phyloP scores from a whole-genome alignment of 2,113 vertebrate genomes.

The Sinosuthora webbiana region DNA sequence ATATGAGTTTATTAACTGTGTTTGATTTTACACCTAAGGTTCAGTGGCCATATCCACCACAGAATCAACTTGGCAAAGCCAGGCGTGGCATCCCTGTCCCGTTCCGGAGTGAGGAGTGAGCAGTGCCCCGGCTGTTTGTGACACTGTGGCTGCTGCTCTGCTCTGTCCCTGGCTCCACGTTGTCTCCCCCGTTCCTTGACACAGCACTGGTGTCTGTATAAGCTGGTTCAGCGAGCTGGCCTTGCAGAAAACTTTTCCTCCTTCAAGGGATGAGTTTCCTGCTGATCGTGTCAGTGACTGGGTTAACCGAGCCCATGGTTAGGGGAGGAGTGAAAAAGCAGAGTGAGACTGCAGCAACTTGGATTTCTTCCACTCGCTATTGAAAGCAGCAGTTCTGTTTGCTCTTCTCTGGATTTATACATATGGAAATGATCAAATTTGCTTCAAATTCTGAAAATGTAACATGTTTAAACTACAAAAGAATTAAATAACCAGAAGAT shows the following conservation, averaged over 20 bases:
- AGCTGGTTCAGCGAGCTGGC: background rate
- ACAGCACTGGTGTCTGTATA: background rate
- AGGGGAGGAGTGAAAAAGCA: background rate
- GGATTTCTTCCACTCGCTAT: background rate
- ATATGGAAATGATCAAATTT: background rate
- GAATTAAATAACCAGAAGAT: background rate
- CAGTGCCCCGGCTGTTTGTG: background rate
- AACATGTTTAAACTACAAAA: background rate
- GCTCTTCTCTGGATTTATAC: background rate
- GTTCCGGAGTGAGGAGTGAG: background rate
- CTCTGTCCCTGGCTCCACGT: background rate
- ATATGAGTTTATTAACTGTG: background rate
- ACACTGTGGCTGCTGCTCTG: background rate
- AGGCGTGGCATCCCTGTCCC: background rate
- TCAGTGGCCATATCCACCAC: background rate
- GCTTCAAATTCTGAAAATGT: background rate
- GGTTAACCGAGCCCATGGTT: background rate
- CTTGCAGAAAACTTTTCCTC: background rate
- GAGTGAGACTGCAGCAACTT: background rate
- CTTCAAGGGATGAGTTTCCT: background rate
- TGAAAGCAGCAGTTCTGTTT: background rate
- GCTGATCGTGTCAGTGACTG: background rate
- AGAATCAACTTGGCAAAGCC: background rate
- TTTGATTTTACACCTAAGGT: background rate
- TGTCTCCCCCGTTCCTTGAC: background rate